phyloP scores from a whole-genome alignment of 2,113 vertebrate genomes.

The Camarhynchus parvulus region DNA sequence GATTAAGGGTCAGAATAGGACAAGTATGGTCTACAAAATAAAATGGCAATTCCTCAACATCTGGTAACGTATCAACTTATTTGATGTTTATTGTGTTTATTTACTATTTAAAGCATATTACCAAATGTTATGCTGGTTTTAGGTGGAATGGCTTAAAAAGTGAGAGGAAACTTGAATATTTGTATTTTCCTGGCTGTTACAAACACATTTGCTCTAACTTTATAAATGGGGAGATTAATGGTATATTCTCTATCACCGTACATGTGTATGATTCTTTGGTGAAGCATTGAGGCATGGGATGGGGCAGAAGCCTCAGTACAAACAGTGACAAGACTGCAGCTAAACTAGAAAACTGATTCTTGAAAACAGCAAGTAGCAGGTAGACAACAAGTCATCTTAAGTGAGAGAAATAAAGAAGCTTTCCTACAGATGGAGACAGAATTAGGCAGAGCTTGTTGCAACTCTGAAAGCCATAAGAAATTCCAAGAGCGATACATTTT shows the following conservation, averaged over 20 bases:
- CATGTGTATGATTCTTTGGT: neutral
- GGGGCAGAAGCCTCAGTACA: neutral
- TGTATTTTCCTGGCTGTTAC: neutral
- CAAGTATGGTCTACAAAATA: neutral
- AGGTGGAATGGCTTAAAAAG: neutral
- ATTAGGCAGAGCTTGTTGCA: neutral
- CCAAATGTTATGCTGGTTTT: accelerated
- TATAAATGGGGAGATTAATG: neutral
- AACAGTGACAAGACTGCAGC: neutral
- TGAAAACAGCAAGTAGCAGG: neutral
- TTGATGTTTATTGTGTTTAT: neutral
- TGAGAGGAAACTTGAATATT: neutral
- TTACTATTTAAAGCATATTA: neutral
- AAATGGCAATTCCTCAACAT: neutral
- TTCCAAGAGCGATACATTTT: neutral
- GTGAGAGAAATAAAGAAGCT: neutral
- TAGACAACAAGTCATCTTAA: neutral
- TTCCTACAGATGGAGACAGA: neutral
- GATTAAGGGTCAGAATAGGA: neutral
- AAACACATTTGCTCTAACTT: neutral
- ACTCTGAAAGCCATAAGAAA: neutral
- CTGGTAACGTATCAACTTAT: neutral
- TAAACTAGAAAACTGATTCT: neutral
- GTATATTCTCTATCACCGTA: neutral
- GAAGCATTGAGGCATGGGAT: neutral